Percentiles rank a stretch among this genome's conserved stretches.
phyloP scores from a whole-genome alignment of 2,113 vertebrate genomes.

The Hassar affinis region DNA sequence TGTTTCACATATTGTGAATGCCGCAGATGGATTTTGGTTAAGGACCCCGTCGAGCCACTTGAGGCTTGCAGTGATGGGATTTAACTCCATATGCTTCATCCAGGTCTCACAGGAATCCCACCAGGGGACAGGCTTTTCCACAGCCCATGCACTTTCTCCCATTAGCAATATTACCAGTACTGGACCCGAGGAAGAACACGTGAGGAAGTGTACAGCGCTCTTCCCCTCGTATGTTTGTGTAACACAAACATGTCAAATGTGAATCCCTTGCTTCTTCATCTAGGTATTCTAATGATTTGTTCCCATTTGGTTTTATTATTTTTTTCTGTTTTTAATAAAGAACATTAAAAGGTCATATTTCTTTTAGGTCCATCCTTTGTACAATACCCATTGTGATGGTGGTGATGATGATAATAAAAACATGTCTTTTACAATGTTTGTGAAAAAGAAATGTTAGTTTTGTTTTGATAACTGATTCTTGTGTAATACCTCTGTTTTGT shows the following conservation, averaged over 20 bases:
- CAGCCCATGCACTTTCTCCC: background rate
- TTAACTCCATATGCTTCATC: slow-evolving; percentile 2
- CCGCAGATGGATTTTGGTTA: slow-evolving; percentile 10
- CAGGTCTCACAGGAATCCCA: background rate
- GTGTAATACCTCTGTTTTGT: slow-evolving; percentile 67
- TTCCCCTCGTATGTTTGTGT: slow-evolving; percentile 36
- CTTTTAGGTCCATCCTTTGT: slow-evolving; percentile 65
- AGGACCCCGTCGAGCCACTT: slow-evolving; percentile 17
- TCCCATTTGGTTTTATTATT: slow-evolving; percentile 38
- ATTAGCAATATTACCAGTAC: background rate
- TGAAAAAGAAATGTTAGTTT: slow-evolving; percentile 66
- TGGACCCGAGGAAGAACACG: slow-evolving; percentile 7
- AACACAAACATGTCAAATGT: slow-evolving; percentile 68
- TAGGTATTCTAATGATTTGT: slow-evolving; percentile 53
- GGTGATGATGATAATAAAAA: slow-evolving; percentile 49
- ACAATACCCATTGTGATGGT: slow-evolving; percentile 56
- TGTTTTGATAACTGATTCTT: slow-evolving; percentile 75
- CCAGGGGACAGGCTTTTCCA: slow-evolving; percentile 3
- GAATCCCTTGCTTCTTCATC: slow-evolving; percentile 59
- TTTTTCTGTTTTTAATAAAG: slow-evolving; percentile 66
- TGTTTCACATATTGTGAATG: slow-evolving; percentile 57
- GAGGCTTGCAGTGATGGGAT: slow-evolving; percentile 6
- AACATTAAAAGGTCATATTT: slow-evolving; percentile 55
- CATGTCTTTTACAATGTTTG: slow-evolving; percentile 69
- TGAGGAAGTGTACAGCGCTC: slow-evolving; percentile 39